Base-by-base conservation (phyloP, 2,797 vertebrate species). In the Coreius guichenoti region DNA sequence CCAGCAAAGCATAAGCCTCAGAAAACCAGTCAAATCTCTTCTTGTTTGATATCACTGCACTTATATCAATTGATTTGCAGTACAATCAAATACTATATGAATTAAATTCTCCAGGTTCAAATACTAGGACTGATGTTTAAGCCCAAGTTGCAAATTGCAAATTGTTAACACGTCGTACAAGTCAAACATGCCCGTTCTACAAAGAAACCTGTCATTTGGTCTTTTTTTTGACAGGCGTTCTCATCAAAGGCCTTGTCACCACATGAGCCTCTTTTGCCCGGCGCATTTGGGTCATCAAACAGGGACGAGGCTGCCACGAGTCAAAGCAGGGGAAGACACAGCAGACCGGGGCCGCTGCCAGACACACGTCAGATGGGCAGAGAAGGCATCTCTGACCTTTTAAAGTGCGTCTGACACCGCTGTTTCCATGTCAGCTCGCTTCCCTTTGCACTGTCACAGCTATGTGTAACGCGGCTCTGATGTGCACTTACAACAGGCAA, bases 381-480 rank as follows among this genome's bases (percentile, higher is more conserved):
- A 83, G 87, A 45, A 80, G 49, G 58, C 88, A 88, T 89, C 80
- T 79, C 87, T 93, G 93, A 94, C 92, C 92, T 94, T 95, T 94
- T 75, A 92, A 92, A 93, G 92, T 90, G 88, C 89, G 88, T 80
- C 87, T 80, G 92, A 94, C 92, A 94, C 79, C 86, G 78, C 91
- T 86, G 93, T 94, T 95, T 95, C 93, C 92, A 91, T 94, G 92
- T 94, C 94, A 91, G 92, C 89, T 89, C 21, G 69, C 67, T 90
- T 94, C 93, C 93, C 93, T 94, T 93, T 92, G 90, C 91, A 92
- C 88, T 93, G 93, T 93, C 93, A 91, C 88, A 89, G 87, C 84
- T 70, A 77, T 83, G n/a, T 79, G 43, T 77, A 86, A 72, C 54
- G 75, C 31, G 19, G 78, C 89, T 87, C 84, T 77, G 87, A 90